Evolutionary conservation across 2,797 vertebrate species (phyloP), one percentile per base, ranked within the genome.

Genomic region (Sarcophilus harrisii): DNA sequence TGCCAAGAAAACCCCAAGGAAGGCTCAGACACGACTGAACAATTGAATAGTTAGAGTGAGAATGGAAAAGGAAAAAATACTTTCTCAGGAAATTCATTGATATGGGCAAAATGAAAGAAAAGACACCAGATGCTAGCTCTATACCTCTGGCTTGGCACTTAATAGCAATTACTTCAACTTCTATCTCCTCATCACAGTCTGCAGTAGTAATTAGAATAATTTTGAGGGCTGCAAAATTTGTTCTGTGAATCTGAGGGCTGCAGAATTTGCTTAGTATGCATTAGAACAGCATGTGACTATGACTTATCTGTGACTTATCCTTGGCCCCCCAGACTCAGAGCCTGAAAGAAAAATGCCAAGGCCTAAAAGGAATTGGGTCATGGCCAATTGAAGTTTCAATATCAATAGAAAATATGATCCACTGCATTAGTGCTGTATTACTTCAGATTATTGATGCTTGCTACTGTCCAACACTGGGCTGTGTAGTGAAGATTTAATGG

Each of bases 361-460:
- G 81, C 57, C 62, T 90, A 62, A 93, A 91, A 94, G 73, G 73
- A 94, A 32, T 90, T 93, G 93, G 28, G 58, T 57, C 27, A 92
- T 57, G 45, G 57, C 91, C 90, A 91, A 0, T n/a, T 32, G 57
- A 73, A 89, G 8, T 87, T 96, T 94, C 91, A 81, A 58, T 93
- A 90, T 54, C 92, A 93, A 58, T 27, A 2, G 45, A 90, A 93
- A 92, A 30, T 93, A 92, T 29, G 58, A 55, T 54, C 92, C 73
- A 49, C 55, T 28, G 6, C 9, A 0, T 73, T 27, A 58, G 54
- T 5, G 14, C 30, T 11, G 18, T 16, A 10, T 28, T 45, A 59
- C 91, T 91, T 91, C 59, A 62, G 0, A 0, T 52, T 45, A 12
- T 54, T 10, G 29, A 9, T 21, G 18, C 16, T 58, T 2, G 16